Percentiles rank a stretch among this genome's conserved stretches.
phyloP scores from a whole-genome alignment of 2,797 vertebrate species.

The Anguilla pacifica region DNA sequence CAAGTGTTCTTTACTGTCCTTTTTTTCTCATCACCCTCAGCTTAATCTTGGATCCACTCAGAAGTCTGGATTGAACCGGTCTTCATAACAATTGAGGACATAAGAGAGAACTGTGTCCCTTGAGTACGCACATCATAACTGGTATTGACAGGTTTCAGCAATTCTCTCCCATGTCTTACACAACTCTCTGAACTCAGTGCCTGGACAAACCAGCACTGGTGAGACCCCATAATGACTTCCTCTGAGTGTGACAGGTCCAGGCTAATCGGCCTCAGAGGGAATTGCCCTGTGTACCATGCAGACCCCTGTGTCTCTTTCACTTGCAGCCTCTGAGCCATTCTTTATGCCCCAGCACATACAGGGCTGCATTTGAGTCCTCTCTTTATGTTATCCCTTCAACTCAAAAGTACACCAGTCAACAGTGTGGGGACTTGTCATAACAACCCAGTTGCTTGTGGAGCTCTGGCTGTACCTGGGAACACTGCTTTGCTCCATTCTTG shows the following conservation, averaged over 20 bases:
- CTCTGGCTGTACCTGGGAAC: not conserved
- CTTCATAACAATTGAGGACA: not conserved
- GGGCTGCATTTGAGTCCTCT: not conserved
- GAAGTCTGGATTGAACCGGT: not conserved
- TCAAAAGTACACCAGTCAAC: not conserved
- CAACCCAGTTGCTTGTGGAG: not conserved
- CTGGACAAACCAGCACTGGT: not conserved
- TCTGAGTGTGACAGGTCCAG: not conserved
- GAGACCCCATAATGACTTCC: not conserved
- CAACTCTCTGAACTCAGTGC: constrained; percentile 17
- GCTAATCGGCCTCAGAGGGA: constrained; percentile 23
- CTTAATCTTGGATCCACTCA: not conserved
- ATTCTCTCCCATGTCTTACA: not conserved
- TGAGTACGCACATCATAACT: not conserved
- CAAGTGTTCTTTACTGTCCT: not conserved
- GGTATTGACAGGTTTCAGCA: constrained; percentile 6
- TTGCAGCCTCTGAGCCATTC: not conserved
- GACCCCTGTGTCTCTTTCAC: not conserved
- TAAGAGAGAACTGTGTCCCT: not conserved
- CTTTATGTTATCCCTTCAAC: constrained; percentile 1
- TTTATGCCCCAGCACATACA: not conserved
- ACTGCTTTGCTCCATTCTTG: not conserved
- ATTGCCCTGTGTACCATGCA: not conserved
- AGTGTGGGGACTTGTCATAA: not conserved
- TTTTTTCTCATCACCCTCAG: not conserved